Evolutionary conservation across 2,888 invertebrate genomes (phyloP), one percentile per base, ranked within the genome.

Genomic region (Melolontha melolontha): DNA sequence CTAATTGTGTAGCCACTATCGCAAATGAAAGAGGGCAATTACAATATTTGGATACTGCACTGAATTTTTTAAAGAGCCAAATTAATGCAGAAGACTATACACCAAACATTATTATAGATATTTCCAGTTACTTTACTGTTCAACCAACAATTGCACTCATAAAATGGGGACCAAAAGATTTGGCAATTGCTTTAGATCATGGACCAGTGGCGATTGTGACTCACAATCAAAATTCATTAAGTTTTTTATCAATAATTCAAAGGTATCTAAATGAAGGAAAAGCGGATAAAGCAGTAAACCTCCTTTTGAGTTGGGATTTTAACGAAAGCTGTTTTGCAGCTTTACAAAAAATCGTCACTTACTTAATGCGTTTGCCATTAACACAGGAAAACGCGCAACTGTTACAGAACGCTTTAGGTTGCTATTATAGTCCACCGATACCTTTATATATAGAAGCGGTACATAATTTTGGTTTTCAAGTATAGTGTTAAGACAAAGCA

Each of bases 331-430:
- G 93, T 74, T 89, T 94, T 74, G 87, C 89, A 69, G 90, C 92
- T 0, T 84, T 96, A 68, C 92, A 93, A 76, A 87, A 88, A 76
- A 90, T 94, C 70, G 86, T 90, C 47, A 91, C 91, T 77, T 86
- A 89, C 81, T 84, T 91, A 54, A 85, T 92, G 71, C 85, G 88
- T 72, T 80, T 82, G 59, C 85, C 86, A 16, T 81, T 91, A 42
- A 89, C 87, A 63, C 85, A 87, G 40, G 86, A 88, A 63, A 84
- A 86, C 73, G 90, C 91, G 74, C 90, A 89, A 67, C 84, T 88
- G 73, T 85, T 94, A 72, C 92, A 94, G 81, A 90, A 89, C 72
- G 92, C 95, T 8, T 83, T 97, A 17, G 95, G 94, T 40, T 90
- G 92, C 70, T 96, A 91, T 83, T 91, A 93, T 77, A 88, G 89